Evolutionary conservation across 2,113 vertebrate species (phyloP), one percentile per base, ranked within the genome.

Genomic region (Xiphias gladius): DNA sequence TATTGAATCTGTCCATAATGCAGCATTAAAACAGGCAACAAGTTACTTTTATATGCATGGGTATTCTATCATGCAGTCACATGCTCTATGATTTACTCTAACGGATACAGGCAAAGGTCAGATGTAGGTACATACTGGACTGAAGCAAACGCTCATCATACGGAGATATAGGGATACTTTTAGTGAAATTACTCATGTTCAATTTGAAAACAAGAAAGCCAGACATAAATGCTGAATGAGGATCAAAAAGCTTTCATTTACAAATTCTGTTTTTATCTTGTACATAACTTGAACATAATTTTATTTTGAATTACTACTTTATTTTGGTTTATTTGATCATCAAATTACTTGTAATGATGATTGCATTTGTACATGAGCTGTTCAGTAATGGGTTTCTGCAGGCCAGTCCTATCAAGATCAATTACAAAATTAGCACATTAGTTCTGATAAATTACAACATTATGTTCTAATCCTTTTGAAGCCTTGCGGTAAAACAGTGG

Each of bases 361-460:
- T 59, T 55, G 37, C 65, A 13, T 86, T 68, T 76, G 67, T 55
- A 79, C 24, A 59, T 11, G 77, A 69, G 77, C 55, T 65, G 65
- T 66, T 79, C 48, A 39, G 50, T 91, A 85, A 81, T 91, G 76
- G 71, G 79, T 89, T 89, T 86, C 87, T 91, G 64, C 72, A 78
- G 82, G 87, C 86, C 61, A 84, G 77, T 76, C 10, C 52, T 79
- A 92, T 86, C 80, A 84, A 87, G 89, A 92, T 91, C 78, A 88
- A 84, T 89, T 82, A 88, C 67, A 81, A 85, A 86, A 88, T 82
- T 41, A 85, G 85, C 59, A 88, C 73, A 80, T 87, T 90, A 68
- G 30, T 76, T 37, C 46, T 82, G 52, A 86, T 59, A 87, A 87
- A 88, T 81, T 73, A 85, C 59, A 75, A 80, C 80, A 82, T 83